Evolutionary conservation across 2,113 vertebrate genomes (phyloP).

Genomic region (Rhinolophus sinicus): DNA sequence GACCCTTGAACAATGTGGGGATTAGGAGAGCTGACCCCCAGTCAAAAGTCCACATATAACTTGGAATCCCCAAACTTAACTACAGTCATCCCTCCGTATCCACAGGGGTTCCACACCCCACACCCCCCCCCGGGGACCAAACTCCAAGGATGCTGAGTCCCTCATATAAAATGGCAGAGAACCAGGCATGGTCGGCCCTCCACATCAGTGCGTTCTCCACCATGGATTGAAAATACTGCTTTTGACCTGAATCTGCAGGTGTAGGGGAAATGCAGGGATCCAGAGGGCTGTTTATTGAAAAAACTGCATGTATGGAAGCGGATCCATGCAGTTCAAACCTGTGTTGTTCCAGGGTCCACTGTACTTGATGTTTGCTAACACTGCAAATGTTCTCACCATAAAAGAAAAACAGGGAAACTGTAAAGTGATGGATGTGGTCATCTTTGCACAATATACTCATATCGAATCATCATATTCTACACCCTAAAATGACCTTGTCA

Average conservation of each 20-base stretch:
- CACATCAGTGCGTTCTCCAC: neutral
- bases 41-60: neutral
- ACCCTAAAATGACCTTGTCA: neutral
- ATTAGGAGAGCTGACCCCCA: neutral
- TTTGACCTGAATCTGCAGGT: neutral
- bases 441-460: neutral
- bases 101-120: neutral
- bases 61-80: neutral
- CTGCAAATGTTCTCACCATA: neutral
- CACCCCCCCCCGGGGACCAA: neutral
- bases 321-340: neutral
- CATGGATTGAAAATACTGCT: neutral
- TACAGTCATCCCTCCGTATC: neutral
- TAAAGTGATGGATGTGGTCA: no score
- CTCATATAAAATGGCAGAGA: neutral
- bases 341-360: neutral
- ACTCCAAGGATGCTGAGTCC: neutral
- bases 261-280: neutral
- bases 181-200: neutral
- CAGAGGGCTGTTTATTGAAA: neutral
- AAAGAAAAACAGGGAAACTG: no score
- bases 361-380: neutral
- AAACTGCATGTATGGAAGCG: neutral
- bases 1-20: neutral
- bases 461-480: neutral